Evolutionary conservation across 2,113 vertebrate species (phyloP).

Genomic region (human): GRCh38 chr5:162794001-162794500

Average conservation of each 20-base stretch:
- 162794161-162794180: not conserved
- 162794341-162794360: not conserved
- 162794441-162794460: not conserved
- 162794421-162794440: not conserved
- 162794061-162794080: no score
- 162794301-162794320: not conserved
- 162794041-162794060: not conserved
- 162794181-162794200: not conserved
- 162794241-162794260: not conserved
- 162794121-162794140: not conserved
- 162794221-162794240: not conserved
- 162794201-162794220: not conserved
- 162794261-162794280: not conserved
- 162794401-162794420: not conserved
- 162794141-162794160: not conserved
- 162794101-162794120: not conserved
- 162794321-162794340: not conserved
- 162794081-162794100: no score
- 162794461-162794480: not conserved
- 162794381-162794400: not conserved
- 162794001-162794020: not conserved
- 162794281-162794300: not conserved
- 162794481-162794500: not conserved
- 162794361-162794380: not conserved
- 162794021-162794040: not conserved